Evolutionary conservation across 2,888 invertebrate species (phyloP).

Genomic region (Hirtodrosophila alboralis): DNA sequence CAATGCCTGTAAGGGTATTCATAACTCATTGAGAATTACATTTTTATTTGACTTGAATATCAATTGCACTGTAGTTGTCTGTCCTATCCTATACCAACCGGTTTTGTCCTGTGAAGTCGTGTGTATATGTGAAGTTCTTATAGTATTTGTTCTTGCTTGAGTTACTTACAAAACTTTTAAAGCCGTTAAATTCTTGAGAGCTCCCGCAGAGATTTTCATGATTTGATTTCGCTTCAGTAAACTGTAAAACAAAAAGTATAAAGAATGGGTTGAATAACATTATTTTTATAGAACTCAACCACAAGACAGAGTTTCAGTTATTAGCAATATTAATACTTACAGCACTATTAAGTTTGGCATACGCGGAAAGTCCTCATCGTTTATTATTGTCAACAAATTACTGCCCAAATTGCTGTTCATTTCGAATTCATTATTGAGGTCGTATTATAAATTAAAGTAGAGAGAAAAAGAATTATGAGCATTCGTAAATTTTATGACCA

Average conservation of each 20-base stretch:
- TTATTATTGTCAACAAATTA: constrained; percentile 89
- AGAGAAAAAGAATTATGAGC: constrained; percentile 37
- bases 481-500: constrained; percentile 27
- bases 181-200: constrained; percentile 91
- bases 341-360: constrained; percentile 90
- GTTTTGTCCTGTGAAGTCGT: constrained; percentile 26
- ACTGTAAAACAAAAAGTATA: constrained; percentile 86
- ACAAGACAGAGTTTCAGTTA: too few species aligned
- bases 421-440: constrained; percentile 38
- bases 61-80: constrained; percentile 53
- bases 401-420: constrained; percentile 89
- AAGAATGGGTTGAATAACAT: too few species aligned
- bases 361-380: constrained; percentile 88
- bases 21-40: background rate
- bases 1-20: constrained; percentile 25
- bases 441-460: constrained; percentile 25
- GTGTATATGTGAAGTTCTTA: constrained; percentile 41
- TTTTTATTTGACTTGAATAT: constrained; percentile 23
- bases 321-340: constrained; percentile 87
- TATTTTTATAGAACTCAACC: constrained; percentile 1
- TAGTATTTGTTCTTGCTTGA: constrained; percentile 46
- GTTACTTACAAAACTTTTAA: constrained; percentile 94
- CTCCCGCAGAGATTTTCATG: constrained; percentile 89
- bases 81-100: constrained; percentile 18
- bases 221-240: constrained; percentile 94